A percentile compares a stretch with the other conserved stretches of the same genome.
phyloP scores from a whole-genome alignment of 1,140 invertebrate species.

The Tyrophagus putrescentiae region DNA sequence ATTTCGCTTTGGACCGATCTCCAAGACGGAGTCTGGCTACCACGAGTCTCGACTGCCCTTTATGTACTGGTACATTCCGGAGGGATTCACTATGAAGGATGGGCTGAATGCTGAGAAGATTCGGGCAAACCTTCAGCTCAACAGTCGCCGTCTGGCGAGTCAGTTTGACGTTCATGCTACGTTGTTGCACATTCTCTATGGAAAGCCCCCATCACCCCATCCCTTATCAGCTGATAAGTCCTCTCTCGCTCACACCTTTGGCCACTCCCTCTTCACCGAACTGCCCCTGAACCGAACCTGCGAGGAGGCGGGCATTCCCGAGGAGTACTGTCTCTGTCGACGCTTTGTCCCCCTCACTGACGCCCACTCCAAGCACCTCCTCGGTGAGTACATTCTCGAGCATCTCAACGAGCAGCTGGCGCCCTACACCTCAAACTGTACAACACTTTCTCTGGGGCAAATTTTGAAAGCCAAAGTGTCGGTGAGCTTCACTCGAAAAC shows the following conservation, averaged over 20 bases:
- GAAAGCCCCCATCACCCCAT: too few species aligned
- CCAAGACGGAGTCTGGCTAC: conserved; percentile 22
- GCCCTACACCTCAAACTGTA: too few species aligned
- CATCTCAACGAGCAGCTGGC: too few species aligned
- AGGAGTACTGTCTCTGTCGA: conserved; percentile 71
- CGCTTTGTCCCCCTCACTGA: too few species aligned
- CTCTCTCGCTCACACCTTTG: background rate
- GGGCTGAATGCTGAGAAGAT: background rate
- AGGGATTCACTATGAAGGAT: too few species aligned
- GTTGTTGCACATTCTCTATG: conserved; percentile 27
- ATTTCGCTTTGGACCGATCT: conserved; percentile 26
- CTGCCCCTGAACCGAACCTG: conserved; percentile 47
- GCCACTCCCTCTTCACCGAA: conserved; percentile 7
- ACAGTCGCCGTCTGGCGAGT: conserved; percentile 38
- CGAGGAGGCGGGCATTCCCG: conserved; percentile 50
- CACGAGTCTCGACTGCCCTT: conserved; percentile 28
- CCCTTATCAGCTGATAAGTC: too few species aligned
- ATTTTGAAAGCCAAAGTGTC: too few species aligned
- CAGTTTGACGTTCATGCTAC: conserved; percentile 39
- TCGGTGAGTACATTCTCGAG: too few species aligned
- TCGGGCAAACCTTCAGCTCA: conserved; percentile 32
- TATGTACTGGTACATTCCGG: conserved; percentile 22
- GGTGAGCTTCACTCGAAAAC: too few species aligned
- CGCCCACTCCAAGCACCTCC: too few species aligned
- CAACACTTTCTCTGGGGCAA: too few species aligned